Conservation (phyloP, 2,113 vertebrate genomes). For the Phalacrocorax carbo region DNA sequence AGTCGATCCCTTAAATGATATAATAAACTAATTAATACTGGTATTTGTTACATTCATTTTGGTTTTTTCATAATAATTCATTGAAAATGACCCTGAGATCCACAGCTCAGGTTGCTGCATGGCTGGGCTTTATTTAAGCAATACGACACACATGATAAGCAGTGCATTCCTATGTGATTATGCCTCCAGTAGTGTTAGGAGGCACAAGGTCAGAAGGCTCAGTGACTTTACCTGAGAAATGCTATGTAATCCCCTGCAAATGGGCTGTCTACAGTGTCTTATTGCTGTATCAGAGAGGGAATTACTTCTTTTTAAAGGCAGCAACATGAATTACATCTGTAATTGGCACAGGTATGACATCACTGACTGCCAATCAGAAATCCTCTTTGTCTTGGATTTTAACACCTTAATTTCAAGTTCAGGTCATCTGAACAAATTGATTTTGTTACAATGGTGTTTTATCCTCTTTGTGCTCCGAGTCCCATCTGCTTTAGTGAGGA, state of each 20-base stretch:
- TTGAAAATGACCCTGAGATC: constrained; percentile 25
- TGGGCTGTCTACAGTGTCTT: constrained; percentile 31
- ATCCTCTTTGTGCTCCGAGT: neutral
- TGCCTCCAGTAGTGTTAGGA: neutral
- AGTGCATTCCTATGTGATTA: neutral
- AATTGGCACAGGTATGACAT: constrained; percentile 20
- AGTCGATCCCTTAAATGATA: constrained; percentile 60
- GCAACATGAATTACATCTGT: neutral
- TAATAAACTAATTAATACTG: constrained; percentile 71
- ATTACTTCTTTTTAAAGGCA: constrained; percentile 40
- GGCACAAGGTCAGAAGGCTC: constrained; percentile 56
- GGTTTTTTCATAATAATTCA: constrained; percentile 3
- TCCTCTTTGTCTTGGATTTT: neutral
- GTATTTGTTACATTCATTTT: constrained; percentile 53
- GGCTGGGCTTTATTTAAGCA: constrained; percentile 47
- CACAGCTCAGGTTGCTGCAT: constrained; percentile 24
- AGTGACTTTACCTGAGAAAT: constrained; percentile 50
- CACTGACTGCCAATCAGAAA: constrained; percentile 31
- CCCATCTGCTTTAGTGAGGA: neutral
- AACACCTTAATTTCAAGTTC: neutral
- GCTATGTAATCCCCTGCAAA: constrained; percentile 59
- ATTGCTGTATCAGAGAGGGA: constrained; percentile 23
- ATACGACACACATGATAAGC: constrained; percentile 40
- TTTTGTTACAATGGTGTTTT: neutral
- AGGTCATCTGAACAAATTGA: neutral